These are phyloP conservation scores for Hydropsyche tenuis DNA, from an alignment of 1,140 invertebrate species.

Conservation along the genomic window DNA sequence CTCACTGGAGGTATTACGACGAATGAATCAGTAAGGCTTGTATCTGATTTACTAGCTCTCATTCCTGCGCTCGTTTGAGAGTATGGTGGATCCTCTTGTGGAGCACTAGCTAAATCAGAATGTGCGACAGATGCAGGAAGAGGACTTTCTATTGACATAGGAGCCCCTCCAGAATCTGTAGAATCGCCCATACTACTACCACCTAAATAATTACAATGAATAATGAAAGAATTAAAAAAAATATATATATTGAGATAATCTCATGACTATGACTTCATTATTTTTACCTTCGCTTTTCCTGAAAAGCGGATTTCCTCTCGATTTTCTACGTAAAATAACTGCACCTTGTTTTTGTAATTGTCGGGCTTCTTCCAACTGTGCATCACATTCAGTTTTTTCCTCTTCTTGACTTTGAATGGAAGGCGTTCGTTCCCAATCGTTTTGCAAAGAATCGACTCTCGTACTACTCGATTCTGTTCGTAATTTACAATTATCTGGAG, in stretches of 20 bases:
- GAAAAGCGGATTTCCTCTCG: constrained; percentile 69
- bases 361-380: constrained; percentile 51
- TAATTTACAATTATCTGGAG: constrained; percentile 54
- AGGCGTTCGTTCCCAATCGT: constrained; percentile 51
- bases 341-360: constrained; percentile 63
- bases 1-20: constrained; percentile 75
- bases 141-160: constrained; percentile 42
- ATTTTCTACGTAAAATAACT: constrained; percentile 69
- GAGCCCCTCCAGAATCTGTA: constrained; percentile 53
- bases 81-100: constrained; percentile 44
- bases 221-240: not conserved
- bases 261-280: not conserved
- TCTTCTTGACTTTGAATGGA: constrained; percentile 53
- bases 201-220: constrained; percentile 46
- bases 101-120: constrained; percentile 35
- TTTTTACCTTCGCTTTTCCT: constrained; percentile 69
- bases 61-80: constrained; percentile 57
- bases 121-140: constrained; percentile 33
- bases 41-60: constrained; percentile 87
- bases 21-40: constrained; percentile 89
- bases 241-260: not conserved
- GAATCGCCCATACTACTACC: constrained; percentile 60
- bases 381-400: constrained; percentile 31
- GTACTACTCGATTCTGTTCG: constrained; percentile 48
- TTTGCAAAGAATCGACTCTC: constrained; percentile 43